A percentile compares a stretch with the other conserved stretches of the same genome.
Evolutionary conservation across 2,797 vertebrate species (phyloP).

Genomic region (Poecile montanus): DNA sequence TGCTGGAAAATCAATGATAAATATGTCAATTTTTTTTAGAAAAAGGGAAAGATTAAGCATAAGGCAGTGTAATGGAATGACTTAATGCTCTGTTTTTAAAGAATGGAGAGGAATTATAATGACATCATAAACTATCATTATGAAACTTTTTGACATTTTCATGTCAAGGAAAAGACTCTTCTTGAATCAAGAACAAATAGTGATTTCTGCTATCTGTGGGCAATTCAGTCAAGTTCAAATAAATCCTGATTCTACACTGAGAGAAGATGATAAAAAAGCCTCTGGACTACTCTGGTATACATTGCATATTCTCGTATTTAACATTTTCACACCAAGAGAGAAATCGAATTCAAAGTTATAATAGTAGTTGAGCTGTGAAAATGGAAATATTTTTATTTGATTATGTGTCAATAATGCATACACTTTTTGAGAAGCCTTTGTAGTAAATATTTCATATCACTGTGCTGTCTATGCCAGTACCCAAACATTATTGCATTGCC

Average conservation of each 20-base stretch:
- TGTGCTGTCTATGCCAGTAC: neutral
- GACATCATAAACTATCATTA: conserved; percentile 63
- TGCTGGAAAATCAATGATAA: conserved; percentile 70
- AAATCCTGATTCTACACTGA: conserved; percentile 48
- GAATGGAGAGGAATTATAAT: conserved; percentile 53
- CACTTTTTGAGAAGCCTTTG: neutral
- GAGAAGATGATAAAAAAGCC: conserved; percentile 29
- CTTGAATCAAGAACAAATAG: conserved; percentile 49
- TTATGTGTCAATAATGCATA: neutral
- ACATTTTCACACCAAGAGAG: conserved; percentile 13
- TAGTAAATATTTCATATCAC: conserved; percentile 1
- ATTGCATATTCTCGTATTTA: neutral
- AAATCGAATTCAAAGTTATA: conserved; percentile 40
- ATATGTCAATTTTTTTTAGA: conserved; percentile 45
- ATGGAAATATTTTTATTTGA: conserved; percentile 1
- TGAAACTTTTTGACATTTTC: conserved; percentile 62
- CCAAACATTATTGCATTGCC: neutral
- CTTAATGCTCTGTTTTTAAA: conserved; percentile 59
- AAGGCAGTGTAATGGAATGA: conserved; percentile 48
- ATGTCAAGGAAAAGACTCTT: conserved; percentile 59
- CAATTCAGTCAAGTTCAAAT: conserved; percentile 60
- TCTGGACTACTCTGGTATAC: neutral
- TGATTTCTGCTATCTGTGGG: conserved; percentile 43
- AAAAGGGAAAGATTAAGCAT: conserved; percentile 55
- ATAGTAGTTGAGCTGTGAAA: neutral